Evolutionary conservation across 2,113 vertebrate species (phyloP).

Genomic region (Mesocricetus auratus): DNA sequence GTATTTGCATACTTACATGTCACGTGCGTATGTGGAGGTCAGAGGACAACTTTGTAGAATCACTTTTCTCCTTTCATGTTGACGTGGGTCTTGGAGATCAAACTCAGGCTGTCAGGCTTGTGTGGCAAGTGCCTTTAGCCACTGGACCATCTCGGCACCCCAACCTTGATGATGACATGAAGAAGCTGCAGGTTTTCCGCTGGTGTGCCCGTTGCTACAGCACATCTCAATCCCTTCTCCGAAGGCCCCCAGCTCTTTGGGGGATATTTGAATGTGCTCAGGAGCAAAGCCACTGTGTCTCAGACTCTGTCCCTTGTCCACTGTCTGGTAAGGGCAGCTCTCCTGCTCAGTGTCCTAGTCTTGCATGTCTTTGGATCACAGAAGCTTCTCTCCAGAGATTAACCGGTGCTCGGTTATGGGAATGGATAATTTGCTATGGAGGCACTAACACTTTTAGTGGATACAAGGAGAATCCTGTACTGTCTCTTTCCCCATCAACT

Average conservation of each 20-base stretch:
- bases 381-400: too few relatives aligned
- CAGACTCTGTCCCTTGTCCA: fast-evolving
- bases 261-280: neutral
- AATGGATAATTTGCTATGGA: neutral
- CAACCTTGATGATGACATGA: neutral
- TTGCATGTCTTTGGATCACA: neutral
- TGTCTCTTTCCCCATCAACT: neutral
- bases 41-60: neutral
- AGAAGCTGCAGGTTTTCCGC: neutral
- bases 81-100: neutral
- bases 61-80: neutral
- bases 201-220: neutral
- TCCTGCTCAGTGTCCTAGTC: neutral
- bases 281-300: neutral
- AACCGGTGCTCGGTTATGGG: neutral
- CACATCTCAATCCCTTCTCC: neutral
- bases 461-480: neutral
- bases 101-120: neutral
- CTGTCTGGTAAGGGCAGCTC: neutral
- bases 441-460: neutral
- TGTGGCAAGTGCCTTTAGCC: neutral
- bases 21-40: neutral
- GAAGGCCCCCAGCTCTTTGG: neutral
- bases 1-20: neutral
- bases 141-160: neutral